These are phyloP conservation scores for Porites lobata DNA, from an alignment of 92 coral and sea anemone genomes.

Conservation along the genomic window DNA sequence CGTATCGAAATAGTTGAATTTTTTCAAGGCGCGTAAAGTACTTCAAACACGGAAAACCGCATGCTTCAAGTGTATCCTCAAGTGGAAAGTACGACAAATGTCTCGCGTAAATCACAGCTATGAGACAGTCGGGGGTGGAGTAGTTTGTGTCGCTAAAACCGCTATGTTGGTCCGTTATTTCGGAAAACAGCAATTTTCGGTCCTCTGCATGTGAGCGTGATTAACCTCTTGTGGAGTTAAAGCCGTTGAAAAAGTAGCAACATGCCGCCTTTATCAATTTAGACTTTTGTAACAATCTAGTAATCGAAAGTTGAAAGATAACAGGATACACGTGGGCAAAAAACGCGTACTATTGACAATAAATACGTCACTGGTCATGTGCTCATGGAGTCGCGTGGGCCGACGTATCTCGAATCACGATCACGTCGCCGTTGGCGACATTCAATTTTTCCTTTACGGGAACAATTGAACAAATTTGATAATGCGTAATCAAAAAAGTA, in stretches of 20 bases:
- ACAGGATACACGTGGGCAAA: neutral
- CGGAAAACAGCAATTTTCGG: neutral
- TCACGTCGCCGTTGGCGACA: no score
- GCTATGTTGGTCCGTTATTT: neutral
- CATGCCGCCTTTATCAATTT: no score
- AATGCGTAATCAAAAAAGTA: no score
- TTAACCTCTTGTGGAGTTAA: neutral
- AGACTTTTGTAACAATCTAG: neutral
- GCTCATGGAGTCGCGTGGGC: neutral
- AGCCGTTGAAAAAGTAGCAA: no score
- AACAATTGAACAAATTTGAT: no score
- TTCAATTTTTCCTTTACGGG: no score
- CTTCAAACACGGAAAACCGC: constrained; percentile 29
- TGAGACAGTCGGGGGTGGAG: neutral
- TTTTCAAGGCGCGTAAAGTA: neutral
- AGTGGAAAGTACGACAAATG: neutral
- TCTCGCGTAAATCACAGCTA: neutral
- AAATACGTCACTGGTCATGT: neutral
- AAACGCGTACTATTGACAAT: no score
- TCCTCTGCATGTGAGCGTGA: neutral
- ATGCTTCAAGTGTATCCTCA: neutral
- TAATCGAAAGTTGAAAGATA: neutral
- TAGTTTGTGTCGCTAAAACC: neutral
- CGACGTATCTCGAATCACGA: no score
- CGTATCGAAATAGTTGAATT: neutral